phyloP scores from a whole-genome alignment of 2,113 vertebrate genomes.

The Hyaena hyaena region DNA sequence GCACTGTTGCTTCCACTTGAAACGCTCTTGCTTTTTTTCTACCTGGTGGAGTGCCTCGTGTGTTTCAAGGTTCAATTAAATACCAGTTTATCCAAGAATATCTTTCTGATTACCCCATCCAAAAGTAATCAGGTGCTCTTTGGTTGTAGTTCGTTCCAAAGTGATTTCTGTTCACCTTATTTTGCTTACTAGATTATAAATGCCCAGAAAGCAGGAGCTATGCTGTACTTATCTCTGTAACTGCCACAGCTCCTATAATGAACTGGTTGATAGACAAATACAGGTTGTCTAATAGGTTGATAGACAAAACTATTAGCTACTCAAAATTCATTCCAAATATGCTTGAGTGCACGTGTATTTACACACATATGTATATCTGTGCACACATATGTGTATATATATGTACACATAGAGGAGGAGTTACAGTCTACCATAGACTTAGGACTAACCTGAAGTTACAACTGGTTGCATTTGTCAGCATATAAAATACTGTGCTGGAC shows the following conservation, averaged over 20 bases:
- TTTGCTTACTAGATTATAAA: background rate
- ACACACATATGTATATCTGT: accelerated
- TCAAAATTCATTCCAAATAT: background rate
- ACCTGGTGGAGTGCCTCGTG: accelerated
- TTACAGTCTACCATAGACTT: background rate
- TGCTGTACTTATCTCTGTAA: background rate
- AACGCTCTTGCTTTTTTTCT: background rate
- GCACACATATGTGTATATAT: no score
- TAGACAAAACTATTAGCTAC: background rate
- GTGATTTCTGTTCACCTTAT: background rate
- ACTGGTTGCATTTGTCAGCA: background rate
- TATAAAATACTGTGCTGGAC: background rate
- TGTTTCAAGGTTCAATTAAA: background rate
- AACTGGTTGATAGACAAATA: background rate
- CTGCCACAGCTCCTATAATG: background rate
- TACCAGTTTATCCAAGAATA: background rate
- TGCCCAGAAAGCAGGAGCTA: background rate
- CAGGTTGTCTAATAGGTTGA: background rate
- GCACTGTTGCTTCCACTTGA: background rate
- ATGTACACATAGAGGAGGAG: background rate
- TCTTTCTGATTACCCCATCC: background rate
- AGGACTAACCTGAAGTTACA: background rate
- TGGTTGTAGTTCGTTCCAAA: background rate
- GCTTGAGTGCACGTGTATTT: background rate
- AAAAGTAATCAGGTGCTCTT: background rate